Evolutionary conservation across 2,113 vertebrate genomes (phyloP), one percentile per base, ranked within the genome.

Genomic region (Mionectes macconnelli): DNA sequence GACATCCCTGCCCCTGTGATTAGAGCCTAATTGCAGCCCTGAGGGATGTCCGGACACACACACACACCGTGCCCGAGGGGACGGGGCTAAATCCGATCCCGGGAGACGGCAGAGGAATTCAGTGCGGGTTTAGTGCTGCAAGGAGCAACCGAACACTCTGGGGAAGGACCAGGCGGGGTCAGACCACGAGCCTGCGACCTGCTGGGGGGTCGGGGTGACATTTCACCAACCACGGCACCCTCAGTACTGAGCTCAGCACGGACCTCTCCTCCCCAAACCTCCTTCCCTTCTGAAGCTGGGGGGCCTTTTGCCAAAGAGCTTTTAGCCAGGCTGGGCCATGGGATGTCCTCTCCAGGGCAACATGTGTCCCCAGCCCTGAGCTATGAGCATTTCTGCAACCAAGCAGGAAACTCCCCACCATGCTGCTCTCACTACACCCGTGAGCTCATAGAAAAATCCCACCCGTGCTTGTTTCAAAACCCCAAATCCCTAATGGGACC

Each of bases 271-370:
- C 39, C 68, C 19, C 42, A 67, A 68, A 52, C 4, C 15, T 28
- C 57, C 63, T 60, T n/a, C n/a, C n/a, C 14, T 40, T 45, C n/a
- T 0, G 0, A 28, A 55, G 3, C 12, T 7, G 45, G 40, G n/a
- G 8, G 23, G 50, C 8, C 37, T 82, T 72, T 75, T 53, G 31
- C 28, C 16, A 15, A 73, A 21, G 10, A 37, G n/a, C 39, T 59
- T 2, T 15, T n/a, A 78, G 42, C 24, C 55, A 73, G 57, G 27
- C 33, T 5, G 11, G 25, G 31, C 35, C 42, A 50, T 1, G 8
- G 40, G 40, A 25, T 75, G 40, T 30, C 45, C 49, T 37, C 31
- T 64, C 44, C 22, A 11, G 39, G 9, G 4, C 22, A 47, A 28
- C 4, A 7, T 1, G 12, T 6, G 4, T 40, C 45, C 40, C 83